Percentiles rank a stretch among this genome's conserved stretches.
Evolutionary conservation across 1,140 invertebrate genomes (phyloP).

Genomic region (Catajapyx aquilonaris): DNA sequence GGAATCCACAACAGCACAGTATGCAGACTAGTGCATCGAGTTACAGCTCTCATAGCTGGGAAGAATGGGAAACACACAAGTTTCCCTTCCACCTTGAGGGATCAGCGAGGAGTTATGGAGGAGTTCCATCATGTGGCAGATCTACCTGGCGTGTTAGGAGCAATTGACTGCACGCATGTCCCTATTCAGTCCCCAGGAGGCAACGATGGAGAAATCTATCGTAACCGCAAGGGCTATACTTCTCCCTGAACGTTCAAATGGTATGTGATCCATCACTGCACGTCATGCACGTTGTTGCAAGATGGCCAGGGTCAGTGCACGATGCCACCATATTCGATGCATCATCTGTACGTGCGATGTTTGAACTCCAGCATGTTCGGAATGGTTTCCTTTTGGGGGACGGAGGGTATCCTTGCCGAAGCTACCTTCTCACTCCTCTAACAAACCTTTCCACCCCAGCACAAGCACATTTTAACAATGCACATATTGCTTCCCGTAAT

Average conservation of each 20-base stretch:
- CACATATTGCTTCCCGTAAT: slow-evolving; percentile 3
- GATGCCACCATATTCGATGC: slow-evolving; percentile 13
- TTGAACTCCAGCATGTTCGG: not conserved
- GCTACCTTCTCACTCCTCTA: not conserved
- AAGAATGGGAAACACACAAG: not conserved
- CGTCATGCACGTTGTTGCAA: slow-evolving; percentile 12
- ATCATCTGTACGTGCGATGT: slow-evolving; percentile 5
- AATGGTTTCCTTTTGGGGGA: not conserved
- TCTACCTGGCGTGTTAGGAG: not conserved
- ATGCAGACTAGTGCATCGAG: not conserved
- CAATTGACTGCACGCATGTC: not conserved
- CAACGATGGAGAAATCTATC: slow-evolving; percentile 6
- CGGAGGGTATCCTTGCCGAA: not conserved
- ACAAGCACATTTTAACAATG: not conserved
- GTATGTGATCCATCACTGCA: slow-evolving; percentile 11
- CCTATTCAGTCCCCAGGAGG: not conserved
- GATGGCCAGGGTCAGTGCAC: slow-evolving; percentile 15
- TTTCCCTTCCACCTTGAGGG: not conserved
- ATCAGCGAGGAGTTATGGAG: not conserved
- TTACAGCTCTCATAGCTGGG: not conserved
- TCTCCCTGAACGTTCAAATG: slow-evolving; percentile 15
- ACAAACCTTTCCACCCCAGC: not conserved
- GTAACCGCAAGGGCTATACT: slow-evolving; percentile 16
- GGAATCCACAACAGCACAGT: not conserved
- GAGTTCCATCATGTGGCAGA: not conserved